These are phyloP conservation scores for Argopecten irradians DNA, from an alignment of 1,140 invertebrate genomes.

Conservation along the genomic window DNA sequence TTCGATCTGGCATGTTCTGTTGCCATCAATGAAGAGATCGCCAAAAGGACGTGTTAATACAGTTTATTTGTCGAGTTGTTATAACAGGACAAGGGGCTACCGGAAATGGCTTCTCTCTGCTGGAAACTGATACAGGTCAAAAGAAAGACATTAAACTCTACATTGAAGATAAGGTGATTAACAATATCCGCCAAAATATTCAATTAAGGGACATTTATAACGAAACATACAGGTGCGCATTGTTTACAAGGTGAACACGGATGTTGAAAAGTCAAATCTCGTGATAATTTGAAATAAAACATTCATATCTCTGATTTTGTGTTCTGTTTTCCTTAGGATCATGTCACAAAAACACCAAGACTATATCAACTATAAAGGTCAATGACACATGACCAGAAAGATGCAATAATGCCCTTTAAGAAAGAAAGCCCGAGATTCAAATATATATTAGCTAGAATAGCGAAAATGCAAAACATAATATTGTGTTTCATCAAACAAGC, in stretches of 20 bases:
- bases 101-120: not conserved
- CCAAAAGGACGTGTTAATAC: not conserved
- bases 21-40: not conserved
- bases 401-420: no score
- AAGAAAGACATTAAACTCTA: not conserved
- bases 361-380: not conserved
- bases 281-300: not conserved
- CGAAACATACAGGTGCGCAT: no score
- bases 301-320: not conserved
- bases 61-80: not conserved
- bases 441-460: no score
- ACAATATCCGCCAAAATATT: not conserved
- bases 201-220: not conserved
- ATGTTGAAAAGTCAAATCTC: not conserved
- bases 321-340: not conserved
- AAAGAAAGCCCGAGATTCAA: no score
- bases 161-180: not conserved
- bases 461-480: no score
- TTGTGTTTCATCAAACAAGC: no score
- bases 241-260: not conserved
- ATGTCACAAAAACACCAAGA: not conserved
- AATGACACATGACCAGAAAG: not conserved
- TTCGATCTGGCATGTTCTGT: not conserved
- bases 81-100: not conserved
- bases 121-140: not conserved